Evolutionary conservation across 2,888 invertebrate genomes (phyloP).

Genomic region (Scelioninae gen. 1): DNA sequence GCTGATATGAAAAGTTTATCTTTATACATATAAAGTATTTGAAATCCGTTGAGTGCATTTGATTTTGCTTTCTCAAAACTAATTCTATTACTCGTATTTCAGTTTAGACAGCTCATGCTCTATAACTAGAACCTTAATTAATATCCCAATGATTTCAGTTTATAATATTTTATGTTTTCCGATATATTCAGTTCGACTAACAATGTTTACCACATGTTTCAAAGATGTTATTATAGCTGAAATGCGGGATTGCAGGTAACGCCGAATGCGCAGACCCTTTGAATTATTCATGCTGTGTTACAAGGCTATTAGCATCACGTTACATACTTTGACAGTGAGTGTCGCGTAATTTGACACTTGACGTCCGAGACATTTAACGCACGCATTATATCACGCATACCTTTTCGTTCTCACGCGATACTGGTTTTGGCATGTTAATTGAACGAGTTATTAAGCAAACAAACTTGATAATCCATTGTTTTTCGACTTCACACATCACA

Average conservation of each 20-base stretch:
- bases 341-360: constrained; percentile 82
- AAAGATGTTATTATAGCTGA: constrained; percentile 63
- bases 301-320: constrained; percentile 79
- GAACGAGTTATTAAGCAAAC: constrained; percentile 40
- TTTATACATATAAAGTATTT: too few relatives aligned
- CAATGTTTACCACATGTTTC: constrained; percentile 57
- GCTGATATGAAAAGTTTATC: too few relatives aligned
- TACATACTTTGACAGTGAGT: constrained; percentile 81
- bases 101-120: too few relatives aligned
- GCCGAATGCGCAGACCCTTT: constrained; percentile 71
- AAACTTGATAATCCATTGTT: constrained; percentile 32
- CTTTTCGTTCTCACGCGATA: constrained; percentile 57
- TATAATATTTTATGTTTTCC: too few relatives aligned
- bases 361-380: constrained; percentile 76
- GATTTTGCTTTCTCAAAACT: too few relatives aligned
- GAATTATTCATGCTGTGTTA: constrained; percentile 80
- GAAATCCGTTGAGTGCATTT: too few relatives aligned
- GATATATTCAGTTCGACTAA: constrained; percentile 39
- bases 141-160: too few relatives aligned
- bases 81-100: too few relatives aligned
- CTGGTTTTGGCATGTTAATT: constrained; percentile 59
- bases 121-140: too few relatives aligned
- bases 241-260: constrained; percentile 64
- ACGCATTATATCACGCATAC: constrained; percentile 59
- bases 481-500: constrained; percentile 16